Conservation (phyloP, 92 coral and sea anemone species). For the Palythoa heliodiscus region DNA sequence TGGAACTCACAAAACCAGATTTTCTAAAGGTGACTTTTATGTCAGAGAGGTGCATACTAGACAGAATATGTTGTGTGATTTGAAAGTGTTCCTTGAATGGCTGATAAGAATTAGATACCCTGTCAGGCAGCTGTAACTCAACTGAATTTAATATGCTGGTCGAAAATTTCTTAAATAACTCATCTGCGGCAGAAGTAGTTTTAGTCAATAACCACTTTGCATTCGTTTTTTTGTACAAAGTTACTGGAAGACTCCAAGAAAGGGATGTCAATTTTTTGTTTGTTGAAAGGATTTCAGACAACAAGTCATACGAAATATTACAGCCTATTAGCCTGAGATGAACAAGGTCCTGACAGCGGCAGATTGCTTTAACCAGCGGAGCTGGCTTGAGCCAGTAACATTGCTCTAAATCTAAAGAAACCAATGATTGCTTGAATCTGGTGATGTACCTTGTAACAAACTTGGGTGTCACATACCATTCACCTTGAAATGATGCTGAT, state of each 20-base stretch:
- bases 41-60: background rate
- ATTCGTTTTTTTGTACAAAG: background rate
- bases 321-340: constrained; percentile 18
- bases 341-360: constrained; percentile 15
- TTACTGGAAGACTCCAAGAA: constrained; percentile 26
- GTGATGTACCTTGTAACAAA: constrained; percentile 38
- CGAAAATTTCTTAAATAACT: background rate
- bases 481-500: constrained; percentile 20
- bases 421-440: constrained; percentile 31
- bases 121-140: constrained; percentile 19
- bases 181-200: background rate
- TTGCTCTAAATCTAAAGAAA: constrained; percentile 14
- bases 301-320: background rate
- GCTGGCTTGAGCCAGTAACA: constrained; percentile 35
- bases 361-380: constrained; percentile 15
- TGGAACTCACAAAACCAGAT: background rate
- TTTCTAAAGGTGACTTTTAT: background rate
- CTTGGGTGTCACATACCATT: constrained; percentile 15
- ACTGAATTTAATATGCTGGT: constrained; percentile 3
- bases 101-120: background rate
- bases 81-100: background rate
- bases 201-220: background rate
- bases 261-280: constrained; percentile 20
- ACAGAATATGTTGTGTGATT: background rate
- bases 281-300: constrained; percentile 29